phyloP scores from a whole-genome alignment of 2,888 invertebrate genomes.

The Drosophila sordidapex region DNA sequence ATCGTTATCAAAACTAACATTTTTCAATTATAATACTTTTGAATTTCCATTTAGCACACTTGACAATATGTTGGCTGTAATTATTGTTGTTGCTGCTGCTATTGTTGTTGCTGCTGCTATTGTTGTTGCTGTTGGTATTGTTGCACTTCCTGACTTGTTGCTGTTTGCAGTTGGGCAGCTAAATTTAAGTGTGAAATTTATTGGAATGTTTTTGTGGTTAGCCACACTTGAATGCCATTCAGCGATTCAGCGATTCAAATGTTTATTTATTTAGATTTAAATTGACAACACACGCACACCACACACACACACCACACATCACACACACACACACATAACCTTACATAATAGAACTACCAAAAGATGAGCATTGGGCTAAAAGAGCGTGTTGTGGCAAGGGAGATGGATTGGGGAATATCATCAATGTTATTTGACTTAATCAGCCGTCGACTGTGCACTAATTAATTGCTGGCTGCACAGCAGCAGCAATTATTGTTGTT shows the following conservation, averaged over 20 bases:
- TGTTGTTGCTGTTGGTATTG: neutral
- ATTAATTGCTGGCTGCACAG: conserved; percentile 64
- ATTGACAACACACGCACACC: conserved; percentile 28
- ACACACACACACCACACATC: neutral
- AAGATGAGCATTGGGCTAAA: conserved; percentile 5
- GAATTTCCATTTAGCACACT: neutral
- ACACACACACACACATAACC: neutral
- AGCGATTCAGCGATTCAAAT: conserved; percentile 19
- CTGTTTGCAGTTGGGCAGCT: conserved; percentile 1
- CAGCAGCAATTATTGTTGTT: conserved; percentile 13
- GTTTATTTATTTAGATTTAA: conserved; percentile 58
- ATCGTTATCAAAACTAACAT: neutral
- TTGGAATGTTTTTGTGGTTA: conserved; percentile 50
- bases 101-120: neutral
- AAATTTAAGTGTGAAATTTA: conserved; percentile 22
- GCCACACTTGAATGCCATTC: conserved; percentile 30
- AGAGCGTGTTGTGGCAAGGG: neutral
- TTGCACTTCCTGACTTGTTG: neutral
- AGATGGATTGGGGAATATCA: conserved; percentile 12
- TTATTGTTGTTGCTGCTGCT: neutral
- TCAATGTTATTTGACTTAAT: conserved; percentile 66
- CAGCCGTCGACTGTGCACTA: conserved; percentile 60
- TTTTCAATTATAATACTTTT: neutral
- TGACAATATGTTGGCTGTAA: conserved; percentile 1
- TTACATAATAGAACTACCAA: neutral